Base-by-base conservation (phyloP, 2,888 invertebrate genomes). In the Temnothorax ravouxi region DNA sequence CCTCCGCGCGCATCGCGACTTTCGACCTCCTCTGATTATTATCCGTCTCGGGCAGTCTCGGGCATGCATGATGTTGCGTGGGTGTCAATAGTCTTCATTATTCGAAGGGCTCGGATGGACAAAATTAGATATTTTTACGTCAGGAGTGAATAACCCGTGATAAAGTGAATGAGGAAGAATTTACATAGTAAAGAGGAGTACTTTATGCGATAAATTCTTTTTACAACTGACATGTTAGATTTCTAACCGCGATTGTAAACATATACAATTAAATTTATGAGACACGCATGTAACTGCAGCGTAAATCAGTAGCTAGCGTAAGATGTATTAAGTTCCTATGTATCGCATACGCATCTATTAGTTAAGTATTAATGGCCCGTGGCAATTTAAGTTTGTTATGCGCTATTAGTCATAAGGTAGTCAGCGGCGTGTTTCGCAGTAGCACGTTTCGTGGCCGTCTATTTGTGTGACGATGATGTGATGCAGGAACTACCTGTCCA, bases 351-450 rank as follows among this genome's bases (percentile, higher is more conserved):
- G 56, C 29, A 61, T 38, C 79, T 71, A 71, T 59, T 80, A 59
- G 59, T 71, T 21, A 69, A 34, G 47, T 47, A 71, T 71, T 61
- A 79, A 79, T 80, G 79, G 34, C 25, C 79, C 79, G 72, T 80
- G 79, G 79, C 71, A 71, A 71, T 71, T 59, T 71, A 59, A 71
- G 47, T 71, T 80, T 80, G 79, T 80, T 80, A 80, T 80, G 79
- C 79, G 72, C 79, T 80, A 80, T 80, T 80, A 80, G 59, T 59
- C 79, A 79, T 21, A 38, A 71, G 71, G 38, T 59, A 47, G 47
- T 41, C 38, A 6, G 9, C 34, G 47, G 47, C 29, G 34, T 21
- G 77, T 77, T 77, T 77, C 66, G 77, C 79, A 71, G 56, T 44
- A 44, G 59, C 56, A 18, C 38, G 34, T 71, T 52, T 50, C 72